Evolutionary conservation across 2,888 invertebrate genomes (phyloP), one percentile per base, ranked within the genome.

Genomic region (Idaea dimidiata): DNA sequence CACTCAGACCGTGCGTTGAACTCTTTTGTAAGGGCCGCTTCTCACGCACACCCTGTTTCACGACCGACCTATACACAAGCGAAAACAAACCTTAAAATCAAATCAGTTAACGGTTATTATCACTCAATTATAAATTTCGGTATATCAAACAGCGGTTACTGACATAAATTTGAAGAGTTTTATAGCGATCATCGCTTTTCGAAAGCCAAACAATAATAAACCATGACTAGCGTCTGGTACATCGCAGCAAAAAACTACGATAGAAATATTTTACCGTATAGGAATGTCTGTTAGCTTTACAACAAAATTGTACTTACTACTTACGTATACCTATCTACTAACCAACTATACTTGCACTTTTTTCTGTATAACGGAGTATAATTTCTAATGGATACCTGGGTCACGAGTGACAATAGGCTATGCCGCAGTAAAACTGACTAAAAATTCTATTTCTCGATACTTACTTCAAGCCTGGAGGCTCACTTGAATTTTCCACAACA

Each of bases 1-100:
- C 84, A 72, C 68, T 66, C 74, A 64, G 74, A 72, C 81, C 86
- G 91, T 87, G 89, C 91, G 91, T 92, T 92, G 91, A 92, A 92
- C 91, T 91, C 92, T 91, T 92, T 91, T 90, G 79, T 87, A 91
- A 87, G 90, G 89, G 88, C 84, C 82, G 73, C 70, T 80, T 84
- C 86, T 81, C 84, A 82, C 82, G 81, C 83, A 80, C 82, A 78
- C 79, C 82, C 83, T 78, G 77, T 72, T 73, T 69, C 71, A 65
- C 68, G 68, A 57, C 54, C 66, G 67, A 66, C 63, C 59, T 58
- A 62, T 64, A 64, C 55, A 63, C 75, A 80, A 72, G 62, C 73
- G 61, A 84, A 84, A 81, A 78, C 74, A 65, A 68, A 67, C 83
- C 78, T 75, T 83, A 83, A 76, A 70, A 67, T 61, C 71, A 79